Percentiles rank a stretch among this genome's conserved stretches.
Evolutionary conservation across 1,140 invertebrate genomes (phyloP).

Genomic region (Drosophila murphyi): DNA sequence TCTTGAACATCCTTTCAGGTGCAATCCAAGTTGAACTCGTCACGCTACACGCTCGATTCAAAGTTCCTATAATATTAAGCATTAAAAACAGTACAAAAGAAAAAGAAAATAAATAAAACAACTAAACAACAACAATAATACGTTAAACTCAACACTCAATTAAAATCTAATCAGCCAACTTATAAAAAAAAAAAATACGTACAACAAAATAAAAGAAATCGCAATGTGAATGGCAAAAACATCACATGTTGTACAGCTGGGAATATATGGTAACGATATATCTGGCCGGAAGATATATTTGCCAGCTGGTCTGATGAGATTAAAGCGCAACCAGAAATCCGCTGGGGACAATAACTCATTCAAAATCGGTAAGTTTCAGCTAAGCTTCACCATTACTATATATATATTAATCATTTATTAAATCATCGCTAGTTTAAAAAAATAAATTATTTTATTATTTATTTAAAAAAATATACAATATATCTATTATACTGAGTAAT

Average conservation of each 20-base stretch:
- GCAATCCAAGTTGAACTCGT: slow-evolving; percentile 44
- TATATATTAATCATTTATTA: too few species aligned
- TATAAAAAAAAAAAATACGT: slow-evolving; percentile 1
- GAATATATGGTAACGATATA: not conserved
- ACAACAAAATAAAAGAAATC: slow-evolving; percentile 7
- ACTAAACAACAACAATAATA: slow-evolving; percentile 24
- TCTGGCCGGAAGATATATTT: not conserved
- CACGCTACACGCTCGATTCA: slow-evolving; percentile 48
- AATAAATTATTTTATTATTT: too few species aligned
- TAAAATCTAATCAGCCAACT: not conserved
- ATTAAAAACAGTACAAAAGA: slow-evolving; percentile 58
- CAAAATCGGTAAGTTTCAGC: not conserved
- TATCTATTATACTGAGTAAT: too few species aligned
- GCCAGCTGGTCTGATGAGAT: not conserved
- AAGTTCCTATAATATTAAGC: slow-evolving; percentile 78
- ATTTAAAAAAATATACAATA: too few species aligned
- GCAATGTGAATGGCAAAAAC: slow-evolving; percentile 9
- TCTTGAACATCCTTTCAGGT: slow-evolving; percentile 33
- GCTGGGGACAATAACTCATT: not conserved
- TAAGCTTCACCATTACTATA: too few species aligned
- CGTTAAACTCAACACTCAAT: not conserved
- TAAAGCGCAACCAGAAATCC: too few species aligned
- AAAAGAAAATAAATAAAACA: slow-evolving; percentile 43
- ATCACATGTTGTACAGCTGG: not conserved
- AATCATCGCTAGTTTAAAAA: too few species aligned